Base-by-base conservation (phyloP, 1,140 invertebrate species). In the Drosophila sp. region DNA sequence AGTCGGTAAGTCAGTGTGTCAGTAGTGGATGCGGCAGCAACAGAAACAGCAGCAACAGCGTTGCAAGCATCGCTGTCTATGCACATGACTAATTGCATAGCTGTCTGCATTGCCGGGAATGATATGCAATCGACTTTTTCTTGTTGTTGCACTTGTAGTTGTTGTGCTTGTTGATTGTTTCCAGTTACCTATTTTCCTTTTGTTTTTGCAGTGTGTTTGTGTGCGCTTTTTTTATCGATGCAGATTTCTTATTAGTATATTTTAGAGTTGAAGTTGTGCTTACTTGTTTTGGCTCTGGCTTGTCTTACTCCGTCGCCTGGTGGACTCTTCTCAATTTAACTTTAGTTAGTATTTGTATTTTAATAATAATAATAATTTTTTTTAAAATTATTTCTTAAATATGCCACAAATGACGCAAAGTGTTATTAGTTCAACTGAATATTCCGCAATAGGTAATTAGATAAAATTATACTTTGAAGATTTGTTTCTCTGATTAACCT, bases 321-420 rank as follows among this genome's bases (percentile, higher is more conserved):
- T 63, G 67, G 59, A 80, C 66, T 75, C 81, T 73, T 86, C 21
- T 21, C 21, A 21, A 21, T 21, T 21, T 21, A 21, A 4, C 21
- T 21, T 76, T 78, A 80, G 78, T 86, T 78, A n/a, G n/a, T 86
- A 87, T 87, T 86, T 86, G 81, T 59, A 32, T 63, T 61, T 63
- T 38, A 66, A 21, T 21, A 2, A 21, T 73, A 48, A 54, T 72
- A 64, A 72, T 32, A 7, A 41, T 46, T 46, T 48, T 40, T 56
- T 63, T 61, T 21, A n/a, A n/a, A n/a, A n/a, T 21, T 21, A 21
- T 21, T 21, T 21, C 27, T 21, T 18, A 27, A 62, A 48, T 34
- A 25, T 46, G 18, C 63, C 41, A 50, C 18, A 54, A 5, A 48
- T 32, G 1, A 21, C 21, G 21, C 21, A 21, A 21, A 21, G 21